Conservation (phyloP, 2,113 vertebrate species). For the Corynorhinus townsendii region DNA sequence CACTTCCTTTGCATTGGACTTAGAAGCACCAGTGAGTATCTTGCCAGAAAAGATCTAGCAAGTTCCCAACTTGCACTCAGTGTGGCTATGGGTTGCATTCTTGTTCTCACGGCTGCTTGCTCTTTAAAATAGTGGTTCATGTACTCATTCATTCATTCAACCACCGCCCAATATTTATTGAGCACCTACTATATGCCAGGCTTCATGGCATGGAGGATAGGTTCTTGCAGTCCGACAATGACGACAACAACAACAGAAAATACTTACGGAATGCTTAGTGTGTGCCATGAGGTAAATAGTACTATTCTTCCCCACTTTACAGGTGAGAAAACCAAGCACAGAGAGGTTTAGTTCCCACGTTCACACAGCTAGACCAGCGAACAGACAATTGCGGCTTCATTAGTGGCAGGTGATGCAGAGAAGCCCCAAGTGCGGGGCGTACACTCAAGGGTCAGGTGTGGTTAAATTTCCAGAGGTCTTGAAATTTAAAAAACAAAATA, state of each 20-base stretch:
- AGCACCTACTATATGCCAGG: background rate
- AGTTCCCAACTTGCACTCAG: background rate
- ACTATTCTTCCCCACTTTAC: background rate
- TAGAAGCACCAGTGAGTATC: background rate
- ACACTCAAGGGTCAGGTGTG: background rate
- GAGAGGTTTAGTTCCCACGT: background rate
- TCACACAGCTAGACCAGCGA: background rate
- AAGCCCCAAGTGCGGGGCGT: accelerated
- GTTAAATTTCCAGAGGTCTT: background rate
- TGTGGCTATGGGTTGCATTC: background rate
- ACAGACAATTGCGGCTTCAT: background rate
- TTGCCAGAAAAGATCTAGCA: background rate
- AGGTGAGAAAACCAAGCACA: background rate
- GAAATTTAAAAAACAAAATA: background rate
- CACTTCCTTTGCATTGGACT: background rate
- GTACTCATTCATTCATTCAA: background rate
- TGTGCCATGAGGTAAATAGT: background rate
- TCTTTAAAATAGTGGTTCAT: background rate
- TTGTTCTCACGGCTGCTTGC: background rate
- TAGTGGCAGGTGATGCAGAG: background rate
- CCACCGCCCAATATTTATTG: background rate
- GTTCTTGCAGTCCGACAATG: background rate
- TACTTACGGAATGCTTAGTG: background rate
- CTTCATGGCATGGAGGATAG: background rate
- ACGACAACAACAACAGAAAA: background rate